These are phyloP conservation scores for Tetraodon nigroviridis DNA, from an alignment of 2,113 vertebrate species.

Conservation along the genomic window DNA sequence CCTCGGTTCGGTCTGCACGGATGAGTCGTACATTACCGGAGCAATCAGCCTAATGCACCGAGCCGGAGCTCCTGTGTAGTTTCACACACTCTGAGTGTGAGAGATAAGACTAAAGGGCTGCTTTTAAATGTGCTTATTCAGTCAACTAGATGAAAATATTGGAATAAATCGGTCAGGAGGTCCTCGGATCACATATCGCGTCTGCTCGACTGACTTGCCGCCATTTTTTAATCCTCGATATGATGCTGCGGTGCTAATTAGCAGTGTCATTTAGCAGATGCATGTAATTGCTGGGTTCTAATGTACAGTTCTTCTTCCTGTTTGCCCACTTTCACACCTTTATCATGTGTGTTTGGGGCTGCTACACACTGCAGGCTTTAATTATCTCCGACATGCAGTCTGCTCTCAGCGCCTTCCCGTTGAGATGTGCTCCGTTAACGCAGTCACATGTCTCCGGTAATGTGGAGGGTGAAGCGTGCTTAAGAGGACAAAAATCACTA, in stretches of 20 bases:
- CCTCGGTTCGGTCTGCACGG: constrained; percentile 25
- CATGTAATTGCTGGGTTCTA: constrained; percentile 43
- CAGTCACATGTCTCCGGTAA: constrained; percentile 53
- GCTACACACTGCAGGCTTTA: constrained; percentile 27
- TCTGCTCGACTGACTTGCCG: too few species aligned
- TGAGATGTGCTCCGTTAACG: constrained; percentile 45
- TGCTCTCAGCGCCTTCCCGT: constrained; percentile 1
- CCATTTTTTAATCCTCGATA: too few species aligned
- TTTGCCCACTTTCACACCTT: constrained; percentile 37
- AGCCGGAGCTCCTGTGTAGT: constrained; percentile 7
- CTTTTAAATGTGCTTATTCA: too few species aligned
- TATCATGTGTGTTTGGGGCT: constrained; percentile 23
- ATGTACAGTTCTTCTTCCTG: constrained; percentile 32
- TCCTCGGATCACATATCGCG: too few species aligned
- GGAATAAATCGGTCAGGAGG: too few species aligned
- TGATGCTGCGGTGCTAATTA: constrained; percentile 20
- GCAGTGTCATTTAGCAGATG: constrained; percentile 43
- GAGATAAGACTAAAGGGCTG: constrained; percentile 15
- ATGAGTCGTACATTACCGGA: constrained; percentile 38
- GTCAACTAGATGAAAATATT: too few species aligned
- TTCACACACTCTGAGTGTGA: neutral
- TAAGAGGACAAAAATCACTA: constrained; percentile 40
- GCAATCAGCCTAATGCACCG: constrained; percentile 53
- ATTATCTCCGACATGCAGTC: constrained; percentile 30
- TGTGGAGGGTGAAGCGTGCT: constrained; percentile 29